phyloP scores from a whole-genome alignment of 2,113 vertebrate genomes.

The Clupea harengus region DNA sequence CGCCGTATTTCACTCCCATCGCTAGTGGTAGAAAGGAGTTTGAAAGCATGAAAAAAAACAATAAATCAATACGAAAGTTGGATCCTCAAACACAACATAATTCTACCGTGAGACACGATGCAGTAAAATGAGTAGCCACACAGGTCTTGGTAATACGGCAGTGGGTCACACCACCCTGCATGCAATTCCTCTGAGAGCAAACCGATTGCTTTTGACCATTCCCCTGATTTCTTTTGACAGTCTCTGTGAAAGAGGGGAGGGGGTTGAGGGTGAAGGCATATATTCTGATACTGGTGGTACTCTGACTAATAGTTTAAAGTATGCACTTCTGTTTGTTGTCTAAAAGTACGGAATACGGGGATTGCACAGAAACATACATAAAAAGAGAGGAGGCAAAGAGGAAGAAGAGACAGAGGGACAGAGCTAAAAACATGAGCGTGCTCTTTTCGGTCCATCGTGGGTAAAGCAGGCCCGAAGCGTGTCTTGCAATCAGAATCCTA shows the following conservation, averaged over 20 bases:
- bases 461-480: slow-evolving; percentile 60
- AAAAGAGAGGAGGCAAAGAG: neutral
- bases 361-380: neutral
- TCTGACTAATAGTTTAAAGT: neutral
- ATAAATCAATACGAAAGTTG: slow-evolving; percentile 10
- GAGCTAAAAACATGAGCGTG: slow-evolving; percentile 52
- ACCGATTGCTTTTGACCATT: neutral
- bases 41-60: neutral
- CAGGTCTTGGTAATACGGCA: neutral
- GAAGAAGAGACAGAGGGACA: slow-evolving; percentile 14
- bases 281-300: neutral
- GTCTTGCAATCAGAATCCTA: slow-evolving; percentile 65
- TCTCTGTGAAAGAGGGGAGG: neutral
- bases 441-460: slow-evolving; percentile 55
- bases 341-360: neutral
- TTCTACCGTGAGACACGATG: slow-evolving; percentile 38
- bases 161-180: neutral
- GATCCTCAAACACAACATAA: slow-evolving; percentile 26
- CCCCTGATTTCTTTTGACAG: neutral
- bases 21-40: neutral
- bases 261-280: neutral
- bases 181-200: neutral
- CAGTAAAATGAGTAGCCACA: slow-evolving; percentile 20
- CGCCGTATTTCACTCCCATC: neutral
- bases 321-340: neutral